Conservation (phyloP, 2,113 vertebrate genomes). For the Nicator chloris region DNA sequence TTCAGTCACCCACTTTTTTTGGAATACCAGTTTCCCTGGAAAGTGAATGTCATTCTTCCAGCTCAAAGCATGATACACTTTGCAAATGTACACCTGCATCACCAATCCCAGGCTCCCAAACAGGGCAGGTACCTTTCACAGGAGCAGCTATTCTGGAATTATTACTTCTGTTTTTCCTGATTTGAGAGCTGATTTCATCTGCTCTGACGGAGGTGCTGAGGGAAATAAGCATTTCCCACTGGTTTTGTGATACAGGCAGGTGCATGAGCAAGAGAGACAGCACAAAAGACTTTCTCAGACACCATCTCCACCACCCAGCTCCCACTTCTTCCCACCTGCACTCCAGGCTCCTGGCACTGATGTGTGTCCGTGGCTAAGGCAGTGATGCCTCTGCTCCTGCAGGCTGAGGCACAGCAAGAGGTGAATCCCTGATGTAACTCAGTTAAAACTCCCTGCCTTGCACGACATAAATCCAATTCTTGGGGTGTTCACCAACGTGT, state of each 20-base stretch:
- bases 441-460: not conserved
- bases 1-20: not conserved
- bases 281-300: not conserved
- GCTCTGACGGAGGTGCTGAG: not conserved
- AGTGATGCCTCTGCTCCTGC: not conserved
- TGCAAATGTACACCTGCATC: not conserved
- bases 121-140: not conserved
- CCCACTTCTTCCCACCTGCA: not conserved
- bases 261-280: not conserved
- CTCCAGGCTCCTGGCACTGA: not conserved
- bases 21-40: not conserved
- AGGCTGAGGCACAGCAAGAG: not conserved
- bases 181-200: not conserved
- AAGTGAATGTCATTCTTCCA: not conserved
- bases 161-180: not conserved
- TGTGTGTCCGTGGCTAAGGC: not conserved
- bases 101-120: not conserved
- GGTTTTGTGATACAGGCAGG: not conserved
- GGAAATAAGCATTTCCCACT: not conserved
- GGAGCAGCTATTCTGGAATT: not conserved
- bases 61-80: too few relatives aligned
- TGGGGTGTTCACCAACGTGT: not conserved
- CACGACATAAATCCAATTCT: not conserved
- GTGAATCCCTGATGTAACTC: not conserved
- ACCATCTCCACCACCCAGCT: not conserved